Evolutionary conservation across 1,140 invertebrate genomes (phyloP).

Genomic region (Thaumatotibia leucotreta): DNA sequence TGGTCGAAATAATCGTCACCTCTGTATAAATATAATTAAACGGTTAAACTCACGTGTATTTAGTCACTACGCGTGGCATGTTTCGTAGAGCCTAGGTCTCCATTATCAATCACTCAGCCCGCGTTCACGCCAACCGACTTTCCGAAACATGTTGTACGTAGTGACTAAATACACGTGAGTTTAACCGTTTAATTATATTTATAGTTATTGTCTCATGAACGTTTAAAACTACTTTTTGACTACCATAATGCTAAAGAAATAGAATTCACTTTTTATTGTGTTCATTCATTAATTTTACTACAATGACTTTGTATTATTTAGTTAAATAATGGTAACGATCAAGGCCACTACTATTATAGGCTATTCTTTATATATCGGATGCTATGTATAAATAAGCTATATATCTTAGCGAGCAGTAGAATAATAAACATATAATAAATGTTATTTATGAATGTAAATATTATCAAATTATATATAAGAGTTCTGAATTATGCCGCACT

Average conservation of each 20-base stretch:
- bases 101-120: too few relatives aligned
- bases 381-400: slow-evolving; percentile 16
- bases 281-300: background rate
- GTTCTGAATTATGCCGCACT: slow-evolving; percentile 28
- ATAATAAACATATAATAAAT: slow-evolving; percentile 4
- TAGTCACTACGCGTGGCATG: too few relatives aligned
- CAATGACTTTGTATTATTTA: background rate
- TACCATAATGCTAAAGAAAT: background rate
- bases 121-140: too few relatives aligned
- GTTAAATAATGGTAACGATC: background rate
- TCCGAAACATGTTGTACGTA: too few relatives aligned
- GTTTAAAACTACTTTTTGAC: too few relatives aligned
- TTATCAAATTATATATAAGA: slow-evolving; percentile 13
- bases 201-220: too few relatives aligned
- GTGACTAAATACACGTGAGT: too few relatives aligned
- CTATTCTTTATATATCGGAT: slow-evolving; percentile 20
- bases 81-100: too few relatives aligned
- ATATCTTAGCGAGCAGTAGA: slow-evolving; percentile 3
- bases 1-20: too few relatives aligned
- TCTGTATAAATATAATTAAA: too few relatives aligned
- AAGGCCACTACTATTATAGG: slow-evolving; percentile 8
- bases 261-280: background rate
- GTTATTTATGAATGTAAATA: slow-evolving; percentile 22
- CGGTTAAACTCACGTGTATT: too few relatives aligned
- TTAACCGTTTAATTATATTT: too few relatives aligned